phyloP scores from a whole-genome alignment of 2,888 invertebrate species.

The Coleophora deauratella region DNA sequence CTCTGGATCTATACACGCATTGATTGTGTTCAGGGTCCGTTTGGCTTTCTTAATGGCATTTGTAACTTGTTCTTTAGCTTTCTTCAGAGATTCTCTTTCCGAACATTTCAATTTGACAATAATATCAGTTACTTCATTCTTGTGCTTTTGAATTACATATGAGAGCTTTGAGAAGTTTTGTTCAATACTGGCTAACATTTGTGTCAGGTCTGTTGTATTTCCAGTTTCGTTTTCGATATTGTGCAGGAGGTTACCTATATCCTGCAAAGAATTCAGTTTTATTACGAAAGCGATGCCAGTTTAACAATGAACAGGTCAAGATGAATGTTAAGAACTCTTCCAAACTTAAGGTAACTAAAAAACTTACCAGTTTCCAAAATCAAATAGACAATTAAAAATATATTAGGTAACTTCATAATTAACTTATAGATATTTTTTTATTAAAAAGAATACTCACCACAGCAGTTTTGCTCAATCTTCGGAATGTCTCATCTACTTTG shows the following conservation, averaged over 20 bases:
- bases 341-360: no score
- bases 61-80: constrained; percentile 37
- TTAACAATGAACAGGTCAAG: no score
- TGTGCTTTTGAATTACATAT: constrained; percentile 67
- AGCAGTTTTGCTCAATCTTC: constrained; percentile 58
- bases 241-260: constrained; percentile 49
- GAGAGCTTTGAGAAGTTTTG: constrained; percentile 69
- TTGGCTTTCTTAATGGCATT: constrained; percentile 27
- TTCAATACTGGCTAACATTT: constrained; percentile 45
- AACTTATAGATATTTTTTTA: constrained; percentile 4
- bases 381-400: no score
- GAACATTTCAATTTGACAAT: constrained; percentile 37
- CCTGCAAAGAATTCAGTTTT: constrained; percentile 29
- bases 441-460: constrained; percentile 39
- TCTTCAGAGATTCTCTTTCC: constrained; percentile 42
- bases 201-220: constrained; percentile 31
- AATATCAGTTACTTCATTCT: constrained; percentile 49
- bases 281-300: neutral
- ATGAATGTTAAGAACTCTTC: no score
- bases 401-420: no score
- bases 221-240: constrained; percentile 45
- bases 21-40: constrained; percentile 2
- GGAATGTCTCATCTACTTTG: constrained; percentile 52
- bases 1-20: constrained; percentile 26
- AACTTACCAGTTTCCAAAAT: no score